Base-by-base conservation (phyloP, 2,797 vertebrate species). In the Anabas testudineus region DNA sequence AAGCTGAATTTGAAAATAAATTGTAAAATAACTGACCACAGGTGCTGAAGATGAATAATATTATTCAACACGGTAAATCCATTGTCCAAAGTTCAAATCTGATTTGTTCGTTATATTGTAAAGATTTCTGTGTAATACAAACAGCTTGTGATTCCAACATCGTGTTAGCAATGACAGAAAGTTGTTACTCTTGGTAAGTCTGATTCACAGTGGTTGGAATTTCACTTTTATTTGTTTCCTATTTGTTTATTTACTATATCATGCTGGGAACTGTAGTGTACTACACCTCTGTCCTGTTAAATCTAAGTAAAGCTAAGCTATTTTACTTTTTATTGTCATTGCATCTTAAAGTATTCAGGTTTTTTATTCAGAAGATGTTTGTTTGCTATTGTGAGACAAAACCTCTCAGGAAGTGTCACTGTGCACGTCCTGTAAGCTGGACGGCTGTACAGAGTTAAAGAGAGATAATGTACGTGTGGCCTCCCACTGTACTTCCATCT, bases 261-360 rank as follows among this genome's bases (percentile, higher is more conserved):
- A 57, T 62, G 58, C 66, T 74, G 74, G 58, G 47, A 70, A 72
- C 36, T 48, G 28, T 68, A 53, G 52, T 66, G 56, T 43, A 65
- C 67, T 42, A 60, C 37, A 68, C 47, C 39, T 71, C 67, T 76
- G 59, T 75, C 64, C 64, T 69, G 54, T 67, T 70, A 39, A 76
- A 62, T 75, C 48, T 57, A 69, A 82, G 83, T 81, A 75, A 71
- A 83, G 67, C 46, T 85, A 83, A 85, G 83, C 87, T 84, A 79
- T 82, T 5, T 47, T 84, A 59, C 47, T 58, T 74, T 37, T 74
- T 16, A 67, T 76, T 84, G 46, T 75, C 41, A 75, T 80, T 83
- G 74, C 0, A 16, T 81, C 75, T 87, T 66, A 55, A 79, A 77
- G 74, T 75, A 83, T 91, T 91, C 87, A 87, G 87, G 86, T 90